phyloP scores from a whole-genome alignment of 1,140 invertebrate genomes.

The Psix sp. region DNA sequence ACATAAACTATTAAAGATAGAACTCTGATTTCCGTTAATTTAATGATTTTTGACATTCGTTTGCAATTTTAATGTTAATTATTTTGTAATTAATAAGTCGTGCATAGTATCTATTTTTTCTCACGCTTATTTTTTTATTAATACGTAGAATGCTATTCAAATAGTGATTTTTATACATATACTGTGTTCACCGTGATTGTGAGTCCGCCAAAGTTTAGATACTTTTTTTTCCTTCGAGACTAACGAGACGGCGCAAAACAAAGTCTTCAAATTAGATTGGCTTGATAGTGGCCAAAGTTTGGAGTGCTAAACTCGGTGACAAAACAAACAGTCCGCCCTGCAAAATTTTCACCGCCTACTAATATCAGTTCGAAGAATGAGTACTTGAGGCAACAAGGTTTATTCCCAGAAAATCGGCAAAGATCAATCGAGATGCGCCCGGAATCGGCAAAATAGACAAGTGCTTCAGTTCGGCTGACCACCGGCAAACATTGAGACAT shows the following conservation, averaged over 20 bases:
- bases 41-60: too few species aligned
- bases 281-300: slow-evolving; percentile 27
- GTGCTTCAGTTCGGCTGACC: slow-evolving; percentile 37
- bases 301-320: slow-evolving; percentile 61
- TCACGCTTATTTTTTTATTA: too few species aligned
- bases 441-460: slow-evolving; percentile 50
- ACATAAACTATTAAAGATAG: too few species aligned
- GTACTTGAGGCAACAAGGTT: slow-evolving; percentile 47
- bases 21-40: too few species aligned
- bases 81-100: too few species aligned
- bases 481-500: slow-evolving; percentile 49
- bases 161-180: too few species aligned
- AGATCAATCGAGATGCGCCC: slow-evolving; percentile 43
- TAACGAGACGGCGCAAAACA: slow-evolving; percentile 12
- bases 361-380: slow-evolving; percentile 48
- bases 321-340: slow-evolving; percentile 58
- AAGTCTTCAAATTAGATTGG: slow-evolving; percentile 42
- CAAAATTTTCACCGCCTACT: slow-evolving; percentile 47
- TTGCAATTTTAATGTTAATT: too few species aligned
- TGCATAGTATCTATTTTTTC: too few species aligned
- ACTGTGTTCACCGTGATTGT: too few species aligned
- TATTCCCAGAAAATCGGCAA: slow-evolving; percentile 42
- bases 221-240: too few species aligned
- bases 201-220: too few species aligned
- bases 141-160: too few species aligned